These are phyloP conservation scores for Anser cygnoides DNA, from an alignment of 2,113 vertebrate species.

Conservation along the genomic window DNA sequence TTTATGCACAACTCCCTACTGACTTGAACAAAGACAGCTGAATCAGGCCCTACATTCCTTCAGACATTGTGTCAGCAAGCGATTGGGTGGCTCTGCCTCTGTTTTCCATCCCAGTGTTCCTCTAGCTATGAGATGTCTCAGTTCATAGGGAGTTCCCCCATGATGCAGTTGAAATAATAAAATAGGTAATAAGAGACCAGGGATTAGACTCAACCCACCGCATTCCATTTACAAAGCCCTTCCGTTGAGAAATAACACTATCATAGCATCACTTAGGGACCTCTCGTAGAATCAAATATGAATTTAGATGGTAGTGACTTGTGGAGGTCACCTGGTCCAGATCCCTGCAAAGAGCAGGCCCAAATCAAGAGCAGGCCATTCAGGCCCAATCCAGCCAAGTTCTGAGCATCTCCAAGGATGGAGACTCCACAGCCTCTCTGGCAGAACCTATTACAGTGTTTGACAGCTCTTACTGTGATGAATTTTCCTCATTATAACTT, in stretches of 20 bases:
- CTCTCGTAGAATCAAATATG: not conserved
- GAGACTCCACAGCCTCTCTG: not conserved
- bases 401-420: not conserved
- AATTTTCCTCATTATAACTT: not conserved
- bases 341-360: not conserved
- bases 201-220: constrained; percentile 51
- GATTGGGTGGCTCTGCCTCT: constrained; percentile 72
- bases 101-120: constrained; percentile 55
- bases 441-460: not conserved
- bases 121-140: constrained; percentile 46
- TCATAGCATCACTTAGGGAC: not conserved
- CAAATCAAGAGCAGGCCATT: not conserved
- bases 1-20: constrained; percentile 60
- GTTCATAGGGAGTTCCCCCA: constrained; percentile 64
- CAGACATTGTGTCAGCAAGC: constrained; percentile 65
- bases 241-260: constrained; percentile 44
- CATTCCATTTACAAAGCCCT: constrained; percentile 37
- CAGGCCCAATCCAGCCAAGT: not conserved
- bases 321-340: not conserved
- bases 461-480: not conserved
- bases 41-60: constrained; percentile 69
- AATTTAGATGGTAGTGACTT: not conserved
- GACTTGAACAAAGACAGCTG: constrained; percentile 63
- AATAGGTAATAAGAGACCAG: constrained; percentile 61
- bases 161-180: constrained; percentile 69